Conservation (phyloP, 2,888 invertebrate species). For the Ethmia dodecea region DNA sequence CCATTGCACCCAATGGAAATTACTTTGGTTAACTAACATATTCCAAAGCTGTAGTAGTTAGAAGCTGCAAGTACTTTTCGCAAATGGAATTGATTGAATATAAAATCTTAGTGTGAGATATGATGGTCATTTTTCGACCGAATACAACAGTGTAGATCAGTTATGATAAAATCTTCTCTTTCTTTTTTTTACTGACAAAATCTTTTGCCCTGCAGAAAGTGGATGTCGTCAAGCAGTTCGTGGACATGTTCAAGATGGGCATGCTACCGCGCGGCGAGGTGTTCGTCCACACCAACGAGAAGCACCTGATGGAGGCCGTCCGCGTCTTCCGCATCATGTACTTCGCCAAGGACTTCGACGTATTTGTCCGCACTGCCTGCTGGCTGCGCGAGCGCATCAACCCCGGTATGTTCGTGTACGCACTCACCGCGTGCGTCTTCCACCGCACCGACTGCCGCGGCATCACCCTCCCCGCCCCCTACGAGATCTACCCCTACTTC, state of each 20-base stretch:
- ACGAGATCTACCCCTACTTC: slow-evolving; percentile 87
- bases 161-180: too few relatives aligned
- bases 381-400: slow-evolving; percentile 85
- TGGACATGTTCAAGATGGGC: slow-evolving; percentile 72
- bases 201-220: slow-evolving; percentile 72
- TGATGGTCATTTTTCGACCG: too few relatives aligned
- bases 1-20: too few relatives aligned
- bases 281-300: slow-evolving; percentile 79
- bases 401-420: slow-evolving; percentile 85
- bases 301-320: slow-evolving; percentile 80
- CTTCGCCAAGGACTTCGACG: slow-evolving; percentile 83
- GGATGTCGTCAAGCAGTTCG: slow-evolving; percentile 78
- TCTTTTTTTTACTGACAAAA: too few relatives aligned
- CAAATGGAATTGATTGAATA: too few relatives aligned
- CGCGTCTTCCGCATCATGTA: slow-evolving; percentile 80
- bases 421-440: slow-evolving; percentile 81
- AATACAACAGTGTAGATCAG: too few relatives aligned
- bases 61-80: too few relatives aligned
- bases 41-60: too few relatives aligned
- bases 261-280: slow-evolving; percentile 77
- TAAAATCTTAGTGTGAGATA: too few relatives aligned
- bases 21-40: too few relatives aligned
- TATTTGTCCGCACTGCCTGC: slow-evolving; percentile 81
- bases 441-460: slow-evolving; percentile 82
- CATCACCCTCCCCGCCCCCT: slow-evolving; percentile 82